phyloP scores from a whole-genome alignment of 2,888 invertebrate species.

The Leptinotarsa tumamoca region DNA sequence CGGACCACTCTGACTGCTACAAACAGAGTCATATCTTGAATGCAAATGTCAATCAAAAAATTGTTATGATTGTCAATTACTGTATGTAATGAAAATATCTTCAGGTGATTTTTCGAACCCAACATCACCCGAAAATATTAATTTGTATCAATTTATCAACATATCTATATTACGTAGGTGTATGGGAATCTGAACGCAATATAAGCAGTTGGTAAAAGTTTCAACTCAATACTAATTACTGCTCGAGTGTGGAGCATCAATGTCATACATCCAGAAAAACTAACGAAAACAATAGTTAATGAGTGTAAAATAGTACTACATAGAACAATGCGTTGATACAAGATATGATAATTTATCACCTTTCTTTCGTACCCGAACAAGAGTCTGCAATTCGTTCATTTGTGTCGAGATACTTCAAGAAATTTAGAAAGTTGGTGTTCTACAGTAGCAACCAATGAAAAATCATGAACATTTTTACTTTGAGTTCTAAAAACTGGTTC shows the following conservation, averaged over 20 bases:
- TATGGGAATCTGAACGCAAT: background rate
- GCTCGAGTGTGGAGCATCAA: background rate
- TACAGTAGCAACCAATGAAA: background rate
- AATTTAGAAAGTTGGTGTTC: background rate
- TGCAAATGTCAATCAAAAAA: no score
- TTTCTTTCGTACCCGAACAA: background rate
- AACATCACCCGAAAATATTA: no score
- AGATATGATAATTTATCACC: slow-evolving; percentile 6
- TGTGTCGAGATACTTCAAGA: background rate
- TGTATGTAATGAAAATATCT: no score
- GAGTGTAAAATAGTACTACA: slow-evolving; percentile 8
- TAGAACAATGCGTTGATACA: background rate
- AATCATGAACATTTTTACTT: background rate
- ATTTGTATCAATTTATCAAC: no score
- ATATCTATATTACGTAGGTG: no score
- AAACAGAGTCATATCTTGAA: no score
- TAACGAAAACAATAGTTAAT: slow-evolving; percentile 2
- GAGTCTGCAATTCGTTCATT: background rate
- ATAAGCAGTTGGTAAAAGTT: background rate
- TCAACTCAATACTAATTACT: background rate
- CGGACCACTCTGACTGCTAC: no score
- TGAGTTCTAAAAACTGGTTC: background rate
- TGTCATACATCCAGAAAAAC: slow-evolving; percentile 4
- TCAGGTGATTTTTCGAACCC: no score
- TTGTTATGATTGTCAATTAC: no score